phyloP scores from a whole-genome alignment of 2,797 vertebrate genomes.

The Euthynnus affinis region DNA sequence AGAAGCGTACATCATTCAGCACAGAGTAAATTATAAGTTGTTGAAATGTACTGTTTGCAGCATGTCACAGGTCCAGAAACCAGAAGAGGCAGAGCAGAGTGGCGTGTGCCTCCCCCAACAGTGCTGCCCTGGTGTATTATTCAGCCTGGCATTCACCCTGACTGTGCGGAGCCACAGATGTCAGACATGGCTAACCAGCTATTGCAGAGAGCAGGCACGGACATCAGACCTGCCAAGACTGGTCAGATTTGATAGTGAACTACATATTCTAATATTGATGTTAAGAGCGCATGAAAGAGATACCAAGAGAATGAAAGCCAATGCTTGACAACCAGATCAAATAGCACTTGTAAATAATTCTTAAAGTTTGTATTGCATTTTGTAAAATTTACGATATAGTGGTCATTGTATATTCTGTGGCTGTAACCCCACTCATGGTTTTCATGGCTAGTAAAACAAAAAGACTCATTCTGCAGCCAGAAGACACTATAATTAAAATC shows the following conservation, averaged over 20 bases:
- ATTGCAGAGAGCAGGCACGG: slow-evolving; percentile 72
- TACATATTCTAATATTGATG: slow-evolving; percentile 55
- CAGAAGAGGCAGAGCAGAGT: slow-evolving; percentile 80
- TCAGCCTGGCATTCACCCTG: slow-evolving; percentile 72
- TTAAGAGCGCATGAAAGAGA: slow-evolving; percentile 21
- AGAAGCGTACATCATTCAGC: background rate
- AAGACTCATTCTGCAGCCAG: background rate
- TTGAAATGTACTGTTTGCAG: slow-evolving; percentile 46
- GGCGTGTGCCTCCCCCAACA: slow-evolving; percentile 53
- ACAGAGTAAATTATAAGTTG: slow-evolving; percentile 11
- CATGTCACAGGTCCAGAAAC: slow-evolving; percentile 38
- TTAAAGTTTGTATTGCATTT: slow-evolving; percentile 2
- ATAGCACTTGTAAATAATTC: slow-evolving; percentile 12
- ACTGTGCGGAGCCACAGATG: slow-evolving; percentile 73
- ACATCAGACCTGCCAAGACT: slow-evolving; percentile 61
- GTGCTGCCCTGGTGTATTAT: slow-evolving; percentile 71
- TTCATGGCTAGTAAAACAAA: slow-evolving; percentile 12
- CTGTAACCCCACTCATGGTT: background rate
- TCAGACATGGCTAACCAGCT: slow-evolving; percentile 76
- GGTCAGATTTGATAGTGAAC: slow-evolving; percentile 57
- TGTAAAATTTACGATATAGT: slow-evolving; percentile 2
- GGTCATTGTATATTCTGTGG: background rate
- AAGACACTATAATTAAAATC: slow-evolving; percentile 22
- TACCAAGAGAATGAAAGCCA: background rate
- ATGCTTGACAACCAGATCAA: slow-evolving; percentile 31